Evolutionary conservation across 1,140 invertebrate species (phyloP).

Genomic region (Tetranychus urticae): DNA sequence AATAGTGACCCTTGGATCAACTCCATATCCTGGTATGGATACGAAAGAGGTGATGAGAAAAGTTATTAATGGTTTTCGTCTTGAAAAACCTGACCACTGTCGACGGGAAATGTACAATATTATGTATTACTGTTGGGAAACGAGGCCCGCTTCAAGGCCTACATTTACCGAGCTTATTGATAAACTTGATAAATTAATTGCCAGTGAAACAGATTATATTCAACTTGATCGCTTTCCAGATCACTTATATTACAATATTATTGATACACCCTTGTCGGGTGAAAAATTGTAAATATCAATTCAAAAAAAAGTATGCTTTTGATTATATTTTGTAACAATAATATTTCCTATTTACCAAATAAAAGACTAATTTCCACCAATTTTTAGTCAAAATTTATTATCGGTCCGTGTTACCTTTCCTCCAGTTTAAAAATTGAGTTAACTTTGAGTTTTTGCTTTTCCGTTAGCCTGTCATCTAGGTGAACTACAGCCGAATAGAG

Average conservation of each 20-base stretch:
- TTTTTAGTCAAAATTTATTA: no score
- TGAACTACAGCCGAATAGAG: no score
- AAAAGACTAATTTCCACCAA: no score
- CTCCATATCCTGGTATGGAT: conserved; percentile 61
- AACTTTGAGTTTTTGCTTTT: no score
- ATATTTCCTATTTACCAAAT: no score
- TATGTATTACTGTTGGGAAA: conserved; percentile 86
- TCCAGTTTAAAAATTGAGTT: no score
- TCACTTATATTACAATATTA: conserved; percentile 74
- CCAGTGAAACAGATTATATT: conserved; percentile 74
- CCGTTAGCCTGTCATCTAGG: no score
- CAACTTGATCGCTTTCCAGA: conserved; percentile 78
- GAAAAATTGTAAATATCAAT: conserved; percentile 33
- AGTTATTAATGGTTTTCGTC: conserved; percentile 60
- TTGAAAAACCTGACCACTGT: conserved; percentile 80
- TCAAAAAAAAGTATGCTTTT: no score
- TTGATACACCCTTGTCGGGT: conserved; percentile 29
- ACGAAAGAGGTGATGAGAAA: conserved; percentile 52
- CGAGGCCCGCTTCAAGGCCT: conserved; percentile 56
- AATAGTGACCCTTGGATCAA: conserved; percentile 77
- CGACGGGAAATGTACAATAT: conserved; percentile 64
- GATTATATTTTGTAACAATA: no score
- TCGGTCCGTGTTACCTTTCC: no score
- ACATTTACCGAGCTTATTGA: conserved; percentile 66
- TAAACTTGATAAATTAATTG: conserved; percentile 49